Percentiles rank a stretch among this genome's conserved stretches.
phyloP scores from a whole-genome alignment of 2,113 vertebrate genomes.

The Nesoenas mayeri region DNA sequence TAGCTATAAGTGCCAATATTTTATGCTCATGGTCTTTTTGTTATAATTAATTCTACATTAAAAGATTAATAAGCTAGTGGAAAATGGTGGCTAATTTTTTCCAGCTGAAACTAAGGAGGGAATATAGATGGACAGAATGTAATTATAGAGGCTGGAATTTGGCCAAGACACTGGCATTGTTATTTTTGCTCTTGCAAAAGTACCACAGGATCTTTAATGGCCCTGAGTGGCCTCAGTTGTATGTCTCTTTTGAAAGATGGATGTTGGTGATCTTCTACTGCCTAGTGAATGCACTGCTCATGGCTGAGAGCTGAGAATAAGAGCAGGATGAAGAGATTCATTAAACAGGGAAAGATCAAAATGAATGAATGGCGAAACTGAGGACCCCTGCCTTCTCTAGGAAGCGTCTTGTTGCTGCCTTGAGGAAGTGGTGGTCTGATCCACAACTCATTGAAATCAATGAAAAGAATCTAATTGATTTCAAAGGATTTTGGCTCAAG shows the following conservation, averaged over 20 bases:
- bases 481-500: slow-evolving; percentile 55
- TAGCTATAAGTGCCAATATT: background rate
- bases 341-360: slow-evolving; percentile 51
- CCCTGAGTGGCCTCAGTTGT: slow-evolving; percentile 18
- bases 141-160: slow-evolving; percentile 51
- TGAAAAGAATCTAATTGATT: slow-evolving; percentile 51
- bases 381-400: slow-evolving; percentile 42
- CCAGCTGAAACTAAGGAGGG: slow-evolving; percentile 15
- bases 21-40: background rate
- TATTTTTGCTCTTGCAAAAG: slow-evolving; percentile 59
- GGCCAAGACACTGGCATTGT: slow-evolving; percentile 18
- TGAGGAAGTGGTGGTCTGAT: slow-evolving; percentile 53
- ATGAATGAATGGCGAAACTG: slow-evolving; percentile 23
- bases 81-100: slow-evolving; percentile 35
- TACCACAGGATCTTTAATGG: slow-evolving; percentile 37
- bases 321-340: slow-evolving; percentile 41
- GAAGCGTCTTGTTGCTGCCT: slow-evolving; percentile 48
- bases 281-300: slow-evolving; percentile 32
- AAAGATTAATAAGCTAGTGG: slow-evolving; percentile 51
- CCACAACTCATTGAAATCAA: slow-evolving; percentile 53
- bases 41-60: slow-evolving; percentile 38
- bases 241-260: slow-evolving; percentile 43
- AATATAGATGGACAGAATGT: slow-evolving; percentile 38
- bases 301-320: slow-evolving; percentile 40
- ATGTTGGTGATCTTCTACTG: slow-evolving; percentile 33